phyloP scores from a whole-genome alignment of 2,888 invertebrate genomes.

The Geophilus truncorum region DNA sequence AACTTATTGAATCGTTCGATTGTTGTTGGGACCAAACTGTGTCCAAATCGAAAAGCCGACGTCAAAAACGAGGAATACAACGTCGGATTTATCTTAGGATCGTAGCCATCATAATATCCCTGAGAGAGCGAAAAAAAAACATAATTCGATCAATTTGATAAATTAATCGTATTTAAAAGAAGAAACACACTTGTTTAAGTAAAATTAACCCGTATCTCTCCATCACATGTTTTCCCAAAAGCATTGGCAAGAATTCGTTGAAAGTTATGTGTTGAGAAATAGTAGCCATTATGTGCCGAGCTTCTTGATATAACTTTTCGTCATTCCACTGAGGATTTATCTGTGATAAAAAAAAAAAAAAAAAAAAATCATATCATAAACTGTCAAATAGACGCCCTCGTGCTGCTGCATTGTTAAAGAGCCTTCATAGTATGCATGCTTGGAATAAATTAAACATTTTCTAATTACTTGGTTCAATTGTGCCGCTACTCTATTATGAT shows the following conservation, averaged over 20 bases:
- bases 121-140: background rate
- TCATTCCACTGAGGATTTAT: slow-evolving; percentile 38
- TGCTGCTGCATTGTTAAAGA: slow-evolving; percentile 10
- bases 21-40: slow-evolving; percentile 38
- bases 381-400: too few relatives aligned
- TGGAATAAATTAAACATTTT: too few relatives aligned
- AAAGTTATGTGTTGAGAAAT: slow-evolving; percentile 50
- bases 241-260: slow-evolving; percentile 50
- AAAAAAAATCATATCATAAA: too few relatives aligned
- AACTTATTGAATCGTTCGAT: slow-evolving; percentile 38
- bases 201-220: slow-evolving; percentile 47
- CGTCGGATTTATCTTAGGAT: slow-evolving; percentile 36
- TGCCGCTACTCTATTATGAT: slow-evolving; percentile 35
- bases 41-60: slow-evolving; percentile 38
- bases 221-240: slow-evolving; percentile 49
- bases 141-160: background rate
- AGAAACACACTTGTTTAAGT: slow-evolving; percentile 38
- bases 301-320: slow-evolving; percentile 37
- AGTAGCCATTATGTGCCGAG: slow-evolving; percentile 46
- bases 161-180: background rate
- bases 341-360: slow-evolving; percentile 27
- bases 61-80: slow-evolving; percentile 37
- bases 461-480: slow-evolving; percentile 17
- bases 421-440: too few relatives aligned
- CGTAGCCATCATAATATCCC: slow-evolving; percentile 38